Evolutionary conservation across 1,140 invertebrate species (phyloP), one percentile per base, ranked within the genome.

Genomic region (Glossosoma conforme): DNA sequence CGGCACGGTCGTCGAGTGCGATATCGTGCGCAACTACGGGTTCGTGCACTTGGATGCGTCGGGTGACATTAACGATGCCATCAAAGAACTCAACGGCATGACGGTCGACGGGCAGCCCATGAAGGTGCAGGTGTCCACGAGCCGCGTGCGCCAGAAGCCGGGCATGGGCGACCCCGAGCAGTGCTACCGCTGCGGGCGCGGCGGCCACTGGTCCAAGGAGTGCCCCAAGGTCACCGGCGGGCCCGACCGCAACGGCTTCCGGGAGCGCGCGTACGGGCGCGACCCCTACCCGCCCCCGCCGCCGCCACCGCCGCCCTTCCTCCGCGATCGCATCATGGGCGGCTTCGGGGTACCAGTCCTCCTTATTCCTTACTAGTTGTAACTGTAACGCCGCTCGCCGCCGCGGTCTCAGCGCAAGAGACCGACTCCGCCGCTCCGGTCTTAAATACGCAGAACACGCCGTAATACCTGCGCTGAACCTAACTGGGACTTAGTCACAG

Each of bases 161-260:
- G 92, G 92, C 57, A 95, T 96, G 91, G 91, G 91, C 60, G 90
- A 93, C 72, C 89, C 91, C 65, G 91, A 92, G 66, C 89, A 91
- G 67, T 95, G 91, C 76, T 95, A 93, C 75, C 82, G 91, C 70
- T 95, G 92, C 79, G 91, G 91, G 47, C 82, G 88, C 67, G 88
- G 88, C 62, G 92, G 92, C 56, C 91, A 95, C 76, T 95, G 91
- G 92, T 93, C 89, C 59, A 93, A 92, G 79, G 89, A 93, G 71
- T 93, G 91, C 74, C 89, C 89, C 49, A 82, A 82, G 63, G 80
- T 81, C 52, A 78, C 84, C 69, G 84, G 82, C 55, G 84, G 82
- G 54, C 80, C 83, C 61, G 84, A 84, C 62, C 83, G 85, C 63
- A 86, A 86, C 65, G 83, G 84, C 59, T 89, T 85, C 77, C 81